Percentiles rank a stretch among this genome's conserved stretches.
These are phyloP conservation scores for Turdus rufiventris DNA, from an alignment of 2,113 vertebrate species.

Conservation along the genomic window DNA sequence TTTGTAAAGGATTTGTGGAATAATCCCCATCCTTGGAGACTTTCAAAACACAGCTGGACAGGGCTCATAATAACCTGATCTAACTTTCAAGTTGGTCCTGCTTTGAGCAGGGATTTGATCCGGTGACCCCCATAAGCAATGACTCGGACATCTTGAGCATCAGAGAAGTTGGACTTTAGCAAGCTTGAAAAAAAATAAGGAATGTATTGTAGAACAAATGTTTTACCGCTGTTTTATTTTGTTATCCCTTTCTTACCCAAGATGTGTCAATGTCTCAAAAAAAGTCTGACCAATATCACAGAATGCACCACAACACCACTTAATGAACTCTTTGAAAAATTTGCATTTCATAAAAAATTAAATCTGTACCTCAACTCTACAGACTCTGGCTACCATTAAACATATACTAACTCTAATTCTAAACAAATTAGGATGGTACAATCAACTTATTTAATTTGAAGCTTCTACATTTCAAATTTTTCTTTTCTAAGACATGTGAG, in stretches of 20 bases:
- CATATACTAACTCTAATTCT: not conserved
- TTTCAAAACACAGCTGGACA: not conserved
- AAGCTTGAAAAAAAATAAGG: not conserved
- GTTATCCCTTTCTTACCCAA: not conserved
- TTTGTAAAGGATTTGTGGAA: not conserved
- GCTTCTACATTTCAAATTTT: not conserved
- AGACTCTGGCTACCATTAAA: not conserved
- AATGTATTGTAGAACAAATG: not conserved
- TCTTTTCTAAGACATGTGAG: not conserved
- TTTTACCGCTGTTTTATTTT: not conserved
- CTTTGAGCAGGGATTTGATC: not conserved
- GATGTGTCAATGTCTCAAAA: rapidly evolving
- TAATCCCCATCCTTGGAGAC: not conserved
- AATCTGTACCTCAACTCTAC: not conserved
- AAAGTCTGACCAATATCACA: not conserved
- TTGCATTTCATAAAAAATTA: not conserved
- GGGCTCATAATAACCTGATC: not conserved
- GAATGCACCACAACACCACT: not conserved
- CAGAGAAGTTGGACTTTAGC: not conserved
- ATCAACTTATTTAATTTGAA: not conserved
- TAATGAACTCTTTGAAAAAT: not conserved
- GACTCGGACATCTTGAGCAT: not conserved
- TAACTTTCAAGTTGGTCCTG: not conserved
- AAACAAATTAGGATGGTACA: not conserved
- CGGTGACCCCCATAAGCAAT: not conserved